These are phyloP conservation scores for Griposia aprilina DNA, from an alignment of 2,888 invertebrate species.

Conservation along the genomic window DNA sequence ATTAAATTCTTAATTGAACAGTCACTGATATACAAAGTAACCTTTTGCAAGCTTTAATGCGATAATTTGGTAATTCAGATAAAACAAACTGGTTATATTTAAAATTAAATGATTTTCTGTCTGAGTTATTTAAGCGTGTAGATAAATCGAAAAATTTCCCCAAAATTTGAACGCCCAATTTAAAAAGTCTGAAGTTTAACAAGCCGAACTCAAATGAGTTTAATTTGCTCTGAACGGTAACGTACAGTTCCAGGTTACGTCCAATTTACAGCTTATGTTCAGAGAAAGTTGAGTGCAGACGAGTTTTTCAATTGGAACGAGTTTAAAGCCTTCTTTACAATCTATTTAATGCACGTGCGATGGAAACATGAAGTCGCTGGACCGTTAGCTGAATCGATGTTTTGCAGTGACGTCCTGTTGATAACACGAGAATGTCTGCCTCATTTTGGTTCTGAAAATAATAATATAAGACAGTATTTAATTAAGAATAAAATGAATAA, in stretches of 20 bases:
- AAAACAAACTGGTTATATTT: conserved; percentile 2
- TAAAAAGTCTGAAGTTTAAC: conserved; percentile 54
- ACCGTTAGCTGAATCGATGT: conserved; percentile 57
- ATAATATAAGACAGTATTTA: background rate
- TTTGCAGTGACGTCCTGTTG: conserved; percentile 11
- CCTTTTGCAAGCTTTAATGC: conserved; percentile 19
- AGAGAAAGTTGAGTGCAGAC: conserved; percentile 68
- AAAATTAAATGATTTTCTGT: conserved; percentile 38
- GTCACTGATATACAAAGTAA: conserved; percentile 52
- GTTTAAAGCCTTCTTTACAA: conserved; percentile 69
- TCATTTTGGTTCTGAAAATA: conserved; percentile 8
- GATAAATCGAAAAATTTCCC: conserved; percentile 30
- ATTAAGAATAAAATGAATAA: background rate
- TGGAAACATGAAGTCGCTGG: conserved; percentile 49
- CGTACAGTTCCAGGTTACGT: conserved; percentile 54
- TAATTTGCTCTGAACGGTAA: conserved; percentile 64
- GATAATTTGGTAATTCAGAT: conserved; percentile 13
- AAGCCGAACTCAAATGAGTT: conserved; percentile 48
- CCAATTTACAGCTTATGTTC: conserved; percentile 63
- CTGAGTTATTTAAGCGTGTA: conserved; percentile 44
- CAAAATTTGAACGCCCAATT: conserved; percentile 38
- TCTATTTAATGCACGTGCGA: conserved; percentile 66
- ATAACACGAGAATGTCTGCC: conserved; percentile 10
- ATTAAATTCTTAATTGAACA: conserved; percentile 51
- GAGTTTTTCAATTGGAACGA: conserved; percentile 69